phyloP scores from a whole-genome alignment of 2,797 vertebrate species.

The Micrastur ruficollis region DNA sequence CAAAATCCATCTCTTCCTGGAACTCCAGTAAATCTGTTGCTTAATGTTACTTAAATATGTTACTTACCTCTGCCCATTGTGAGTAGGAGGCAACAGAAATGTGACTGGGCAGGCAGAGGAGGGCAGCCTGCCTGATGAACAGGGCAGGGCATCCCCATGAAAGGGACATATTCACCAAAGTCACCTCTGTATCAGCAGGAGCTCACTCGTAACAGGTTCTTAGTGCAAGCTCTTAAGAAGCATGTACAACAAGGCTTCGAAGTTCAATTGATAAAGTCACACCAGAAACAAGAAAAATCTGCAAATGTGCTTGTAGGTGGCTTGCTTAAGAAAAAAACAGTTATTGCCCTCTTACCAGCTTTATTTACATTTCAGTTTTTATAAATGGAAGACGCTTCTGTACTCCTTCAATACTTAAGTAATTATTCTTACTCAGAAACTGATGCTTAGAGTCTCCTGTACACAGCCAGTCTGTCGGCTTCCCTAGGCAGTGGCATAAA shows the following conservation, averaged over 20 bases:
- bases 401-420: neutral
- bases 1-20: neutral
- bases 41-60: neutral
- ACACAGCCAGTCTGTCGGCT: neutral
- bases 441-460: neutral
- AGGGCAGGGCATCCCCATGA: accelerated
- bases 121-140: neutral
- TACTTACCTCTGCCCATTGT: neutral
- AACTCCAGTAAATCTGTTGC: neutral
- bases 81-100: neutral
- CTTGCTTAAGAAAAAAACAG: neutral
- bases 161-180: neutral
- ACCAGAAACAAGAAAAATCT: neutral
- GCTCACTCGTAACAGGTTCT: accelerated
- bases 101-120: neutral
- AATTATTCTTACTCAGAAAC: neutral
- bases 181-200: neutral
- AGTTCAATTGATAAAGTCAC: neutral
- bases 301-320: neutral
- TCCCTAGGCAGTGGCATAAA: neutral
- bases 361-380: neutral
- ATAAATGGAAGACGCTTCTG: neutral
- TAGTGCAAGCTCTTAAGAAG: neutral
- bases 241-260: neutral
- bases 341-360: neutral